Conservation (phyloP, 2,113 vertebrate species). For the Poecilia latipinna region DNA sequence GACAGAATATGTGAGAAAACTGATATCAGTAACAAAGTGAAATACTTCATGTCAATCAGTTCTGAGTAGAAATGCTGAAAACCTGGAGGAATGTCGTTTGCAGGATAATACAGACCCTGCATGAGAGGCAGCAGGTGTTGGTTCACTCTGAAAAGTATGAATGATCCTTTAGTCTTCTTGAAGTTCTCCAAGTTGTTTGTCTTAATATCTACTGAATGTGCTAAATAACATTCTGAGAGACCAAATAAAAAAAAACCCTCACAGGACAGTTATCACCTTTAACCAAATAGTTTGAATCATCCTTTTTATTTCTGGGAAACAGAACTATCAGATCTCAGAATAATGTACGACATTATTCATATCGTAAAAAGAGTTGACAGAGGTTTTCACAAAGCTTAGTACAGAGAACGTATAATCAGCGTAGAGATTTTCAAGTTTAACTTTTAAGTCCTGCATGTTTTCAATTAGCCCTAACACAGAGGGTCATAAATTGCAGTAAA, state of each 20-base stretch:
- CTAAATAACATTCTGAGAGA: not conserved
- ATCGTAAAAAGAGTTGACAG: no score
- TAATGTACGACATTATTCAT: no score
- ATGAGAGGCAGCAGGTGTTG: constrained; percentile 51
- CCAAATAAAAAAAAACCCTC: constrained; percentile 6
- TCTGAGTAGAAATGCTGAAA: constrained; percentile 10
- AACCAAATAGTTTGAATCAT: no score
- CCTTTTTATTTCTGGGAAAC: not conserved
- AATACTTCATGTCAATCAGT: constrained; percentile 35
- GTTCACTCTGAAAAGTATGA: constrained; percentile 7
- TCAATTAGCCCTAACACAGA: not conserved
- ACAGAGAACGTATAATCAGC: no score
- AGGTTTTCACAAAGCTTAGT: no score
- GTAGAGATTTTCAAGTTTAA: no score
- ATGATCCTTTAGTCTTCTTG: not conserved
- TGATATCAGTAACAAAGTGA: constrained; percentile 27
- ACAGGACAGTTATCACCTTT: constrained; percentile 7
- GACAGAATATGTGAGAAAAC: constrained; percentile 27
- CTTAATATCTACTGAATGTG: constrained; percentile 14
- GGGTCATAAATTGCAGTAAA: not conserved
- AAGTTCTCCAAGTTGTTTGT: constrained; percentile 12
- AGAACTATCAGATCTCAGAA: not conserved
- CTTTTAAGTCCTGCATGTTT: no score
- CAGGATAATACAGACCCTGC: not conserved
- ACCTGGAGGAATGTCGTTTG: not conserved